phyloP scores from a whole-genome alignment of 2,113 vertebrate genomes.

The Gorsachius goisagi region DNA sequence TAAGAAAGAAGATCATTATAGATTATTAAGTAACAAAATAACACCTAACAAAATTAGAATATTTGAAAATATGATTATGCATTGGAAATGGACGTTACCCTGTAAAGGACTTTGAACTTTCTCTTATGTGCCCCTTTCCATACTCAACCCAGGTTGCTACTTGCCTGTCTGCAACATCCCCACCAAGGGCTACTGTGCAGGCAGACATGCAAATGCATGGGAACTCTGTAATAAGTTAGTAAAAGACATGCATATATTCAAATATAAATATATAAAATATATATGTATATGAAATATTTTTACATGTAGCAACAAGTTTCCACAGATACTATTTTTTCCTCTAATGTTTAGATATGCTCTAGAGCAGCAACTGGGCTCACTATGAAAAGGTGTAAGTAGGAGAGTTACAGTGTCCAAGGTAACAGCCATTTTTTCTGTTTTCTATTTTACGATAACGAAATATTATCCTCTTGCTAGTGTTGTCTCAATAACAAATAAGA shows the following conservation, averaged over 20 bases:
- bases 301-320: background rate
- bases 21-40: background rate
- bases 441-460: background rate
- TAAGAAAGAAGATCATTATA: background rate
- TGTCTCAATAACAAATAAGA: background rate
- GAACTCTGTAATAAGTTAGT: background rate
- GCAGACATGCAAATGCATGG: background rate
- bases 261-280: background rate
- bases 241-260: background rate
- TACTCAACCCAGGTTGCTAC: background rate
- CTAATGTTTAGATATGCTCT: background rate
- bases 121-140: background rate
- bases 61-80: background rate
- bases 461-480: background rate
- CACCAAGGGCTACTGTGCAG: background rate
- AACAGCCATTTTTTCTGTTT: background rate
- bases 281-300: background rate
- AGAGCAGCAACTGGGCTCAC: background rate
- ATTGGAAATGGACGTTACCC: background rate
- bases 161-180: background rate
- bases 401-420: background rate
- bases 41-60: background rate
- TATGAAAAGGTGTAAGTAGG: background rate
- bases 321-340: background rate
- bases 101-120: background rate